Evolutionary conservation across 2,888 invertebrate genomes (phyloP), one percentile per base, ranked within the genome.

Genomic region (Sesia bembeciformis): DNA sequence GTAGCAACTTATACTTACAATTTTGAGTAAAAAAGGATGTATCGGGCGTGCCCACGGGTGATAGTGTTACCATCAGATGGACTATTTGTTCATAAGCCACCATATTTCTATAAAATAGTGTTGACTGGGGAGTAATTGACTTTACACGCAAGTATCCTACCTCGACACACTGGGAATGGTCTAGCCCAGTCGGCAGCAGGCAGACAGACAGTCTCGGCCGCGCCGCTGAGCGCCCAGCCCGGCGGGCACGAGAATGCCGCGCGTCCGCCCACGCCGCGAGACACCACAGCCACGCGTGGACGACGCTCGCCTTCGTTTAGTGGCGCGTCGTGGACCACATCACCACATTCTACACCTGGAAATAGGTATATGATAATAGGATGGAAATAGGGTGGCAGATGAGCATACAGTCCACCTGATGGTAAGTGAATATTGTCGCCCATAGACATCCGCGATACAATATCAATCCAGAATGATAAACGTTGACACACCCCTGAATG

Each of bases 231-330:
- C 49, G 94, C 94, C 87, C 92, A 95, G 23, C 96, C 95, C 7
- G 93, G 90, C 1, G 94, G 90, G 72, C 96, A 96, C 52, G 93
- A 93, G 91, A 96, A 96, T 49, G 94, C 93, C 0, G 95, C 95
- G 39, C 94, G 90, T 0, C 95, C 95, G 3, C 95, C 95, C 50
- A 96, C 95, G 58, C 94, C 94, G 4, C 95, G 91, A 4, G 95
- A 95, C 54, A 95, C 90, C 40, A 96, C 92, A 0, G 94, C 90
- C 58, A 95, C 94, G 46, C 93, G 91, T 7, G 95, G 91, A 49
- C 93, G 91, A 3, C 92, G 90, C 64, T 93, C 90, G 61, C 91
- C 92, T 40, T 88, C 81, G 40, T 73, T 72, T 40, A 82, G 72
- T 0, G 74, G 74, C 0, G 70, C 67, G 51, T 83, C 81, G 6